These are phyloP conservation scores for Drosophila cardini DNA, from an alignment of 1,140 invertebrate genomes.

Conservation along the genomic window DNA sequence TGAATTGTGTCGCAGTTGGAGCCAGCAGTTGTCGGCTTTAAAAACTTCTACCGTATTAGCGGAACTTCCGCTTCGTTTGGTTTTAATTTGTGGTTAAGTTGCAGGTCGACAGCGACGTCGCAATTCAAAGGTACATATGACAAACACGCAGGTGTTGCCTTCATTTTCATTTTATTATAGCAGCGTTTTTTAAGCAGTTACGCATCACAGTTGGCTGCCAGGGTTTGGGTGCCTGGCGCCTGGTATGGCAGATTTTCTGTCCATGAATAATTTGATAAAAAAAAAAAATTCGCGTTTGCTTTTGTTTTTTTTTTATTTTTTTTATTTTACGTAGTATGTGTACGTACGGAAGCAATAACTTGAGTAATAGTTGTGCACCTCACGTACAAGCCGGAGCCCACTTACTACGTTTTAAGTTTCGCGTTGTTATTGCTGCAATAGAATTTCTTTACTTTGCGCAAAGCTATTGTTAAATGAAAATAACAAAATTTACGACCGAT, in stretches of 20 bases:
- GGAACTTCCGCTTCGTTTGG: conserved; percentile 37
- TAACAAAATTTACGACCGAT: conserved; percentile 56
- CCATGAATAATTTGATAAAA: conserved; percentile 51
- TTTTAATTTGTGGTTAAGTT: conserved; percentile 37
- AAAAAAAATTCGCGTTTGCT: conserved; percentile 45
- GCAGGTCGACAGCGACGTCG: conserved; percentile 25
- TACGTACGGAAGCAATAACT: conserved; percentile 49
- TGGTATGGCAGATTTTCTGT: conserved; percentile 20
- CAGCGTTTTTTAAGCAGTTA: conserved; percentile 45
- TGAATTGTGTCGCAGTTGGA: conserved; percentile 27
- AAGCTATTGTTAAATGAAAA: conserved; percentile 45
- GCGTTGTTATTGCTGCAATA: conserved; percentile 38
- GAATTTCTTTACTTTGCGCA: conserved; percentile 34
- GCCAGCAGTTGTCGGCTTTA: conserved; percentile 37
- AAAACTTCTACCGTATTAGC: conserved; percentile 28
- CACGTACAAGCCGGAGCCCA: conserved; percentile 14
- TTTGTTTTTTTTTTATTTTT: conserved; percentile 37
- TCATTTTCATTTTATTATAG: conserved; percentile 60
- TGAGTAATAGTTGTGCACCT: conserved; percentile 24
- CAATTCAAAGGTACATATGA: conserved; percentile 41
- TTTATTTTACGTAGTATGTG: neutral
- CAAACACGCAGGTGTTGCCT: conserved; percentile 55
- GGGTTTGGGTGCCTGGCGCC: conserved; percentile 8
- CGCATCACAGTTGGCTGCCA: conserved; percentile 61
- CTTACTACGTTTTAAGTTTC: conserved; percentile 35